Percentiles rank a stretch among this genome's conserved stretches.
Evolutionary conservation across 2,113 vertebrate species (phyloP).

Genomic region (Myxocyprinus asiaticus): DNA sequence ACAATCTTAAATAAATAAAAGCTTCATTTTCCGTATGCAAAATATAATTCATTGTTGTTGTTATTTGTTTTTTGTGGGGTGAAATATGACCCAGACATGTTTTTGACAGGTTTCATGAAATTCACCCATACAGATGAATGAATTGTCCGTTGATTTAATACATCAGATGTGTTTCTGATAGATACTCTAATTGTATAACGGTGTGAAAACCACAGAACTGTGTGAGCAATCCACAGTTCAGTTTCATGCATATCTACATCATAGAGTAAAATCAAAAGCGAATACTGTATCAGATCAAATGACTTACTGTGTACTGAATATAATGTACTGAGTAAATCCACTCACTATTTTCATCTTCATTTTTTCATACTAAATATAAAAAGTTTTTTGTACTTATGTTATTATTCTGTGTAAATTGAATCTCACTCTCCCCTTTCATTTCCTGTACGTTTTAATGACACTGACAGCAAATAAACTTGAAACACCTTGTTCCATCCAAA

Average conservation of each 20-base stretch:
- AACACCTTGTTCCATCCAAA: constrained; percentile 25
- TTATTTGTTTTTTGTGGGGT: too few relatives aligned
- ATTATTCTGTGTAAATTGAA: neutral
- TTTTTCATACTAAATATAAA: neutral
- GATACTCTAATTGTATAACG: neutral
- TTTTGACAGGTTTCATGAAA: neutral
- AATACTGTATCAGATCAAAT: neutral
- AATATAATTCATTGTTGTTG: too few relatives aligned
- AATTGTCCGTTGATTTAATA: too few relatives aligned
- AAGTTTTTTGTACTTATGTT: neutral
- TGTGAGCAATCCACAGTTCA: neutral
- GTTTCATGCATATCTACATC: neutral
- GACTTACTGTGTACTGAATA: too few relatives aligned
- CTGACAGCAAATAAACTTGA: constrained; percentile 37
- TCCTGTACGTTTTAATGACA: constrained; percentile 19
- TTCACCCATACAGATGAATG: too few relatives aligned
- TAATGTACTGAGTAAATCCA: neutral
- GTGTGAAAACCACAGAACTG: neutral
- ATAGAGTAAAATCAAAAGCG: neutral
- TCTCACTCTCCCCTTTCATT: constrained; percentile 17
- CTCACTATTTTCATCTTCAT: neutral
- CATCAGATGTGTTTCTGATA: neutral
- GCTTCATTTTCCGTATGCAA: too few relatives aligned
- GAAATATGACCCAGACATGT: neutral
- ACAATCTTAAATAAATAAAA: too few relatives aligned